Evolutionary conservation across 1,140 invertebrate species (phyloP).

Genomic region (Zaprionus inermis): DNA sequence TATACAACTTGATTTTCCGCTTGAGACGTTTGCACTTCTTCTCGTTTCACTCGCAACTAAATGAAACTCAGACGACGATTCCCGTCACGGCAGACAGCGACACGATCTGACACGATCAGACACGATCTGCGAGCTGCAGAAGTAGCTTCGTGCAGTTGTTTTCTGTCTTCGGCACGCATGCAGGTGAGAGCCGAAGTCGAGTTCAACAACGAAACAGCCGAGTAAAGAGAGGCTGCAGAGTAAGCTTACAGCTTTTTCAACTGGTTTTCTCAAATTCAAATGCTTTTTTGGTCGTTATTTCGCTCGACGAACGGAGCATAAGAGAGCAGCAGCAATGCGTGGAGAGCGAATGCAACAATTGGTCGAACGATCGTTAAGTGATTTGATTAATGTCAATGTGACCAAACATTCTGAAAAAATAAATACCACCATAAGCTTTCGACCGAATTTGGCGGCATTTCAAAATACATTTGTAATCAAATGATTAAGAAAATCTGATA

Average conservation of each 20-base stretch:
- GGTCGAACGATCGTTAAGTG: constrained; percentile 26
- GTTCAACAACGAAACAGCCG: constrained; percentile 32
- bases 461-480: background rate
- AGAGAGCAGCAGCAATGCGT: constrained; percentile 8
- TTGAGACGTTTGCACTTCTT: constrained; percentile 73
- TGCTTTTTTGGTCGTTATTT: constrained; percentile 1
- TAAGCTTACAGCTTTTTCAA: constrained; percentile 35
- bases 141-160: constrained; percentile 35
- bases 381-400: constrained; percentile 19
- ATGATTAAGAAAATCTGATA: background rate
- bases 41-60: constrained; percentile 71
- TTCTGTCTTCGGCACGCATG: constrained; percentile 1
- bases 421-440: background rate
- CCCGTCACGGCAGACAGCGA: constrained; percentile 14
- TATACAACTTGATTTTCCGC: constrained; percentile 72
- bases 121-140: constrained; percentile 19
- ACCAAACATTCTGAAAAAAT: background rate
- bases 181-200: constrained; percentile 28
- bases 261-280: constrained; percentile 19
- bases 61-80: constrained; percentile 41
- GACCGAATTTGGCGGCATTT: background rate
- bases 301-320: background rate
- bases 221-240: constrained; percentile 10
- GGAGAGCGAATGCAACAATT: background rate
- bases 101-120: constrained; percentile 28